phyloP scores from a whole-genome alignment of 2,797 vertebrate genomes.

The Anabacerthia variegaticeps region DNA sequence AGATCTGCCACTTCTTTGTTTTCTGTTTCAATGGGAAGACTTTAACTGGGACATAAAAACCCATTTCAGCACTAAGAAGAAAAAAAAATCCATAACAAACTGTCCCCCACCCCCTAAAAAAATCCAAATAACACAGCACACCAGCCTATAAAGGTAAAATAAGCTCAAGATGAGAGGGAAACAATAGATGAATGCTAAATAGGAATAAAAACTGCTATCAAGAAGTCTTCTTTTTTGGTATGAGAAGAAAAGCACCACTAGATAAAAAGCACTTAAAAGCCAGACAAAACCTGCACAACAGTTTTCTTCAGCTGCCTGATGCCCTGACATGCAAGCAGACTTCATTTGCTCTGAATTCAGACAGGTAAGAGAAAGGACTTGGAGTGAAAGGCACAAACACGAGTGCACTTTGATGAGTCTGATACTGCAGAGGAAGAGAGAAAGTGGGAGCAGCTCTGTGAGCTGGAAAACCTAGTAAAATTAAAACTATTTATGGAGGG shows the following conservation, averaged over 20 bases:
- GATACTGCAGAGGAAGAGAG: neutral
- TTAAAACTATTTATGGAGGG: neutral
- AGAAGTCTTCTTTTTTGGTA: neutral
- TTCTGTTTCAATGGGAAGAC: neutral
- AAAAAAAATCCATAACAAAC: neutral
- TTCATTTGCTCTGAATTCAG: neutral
- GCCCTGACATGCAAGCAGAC: neutral
- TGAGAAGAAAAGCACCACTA: neutral
- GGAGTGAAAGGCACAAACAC: neutral
- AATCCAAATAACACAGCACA: neutral
- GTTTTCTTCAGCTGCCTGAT: neutral
- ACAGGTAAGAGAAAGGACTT: neutral
- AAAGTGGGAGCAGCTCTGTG: neutral
- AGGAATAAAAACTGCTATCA: neutral
- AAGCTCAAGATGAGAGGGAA: neutral
- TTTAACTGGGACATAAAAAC: neutral
- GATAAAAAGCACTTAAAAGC: neutral
- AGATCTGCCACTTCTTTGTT: neutral
- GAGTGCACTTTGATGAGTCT: neutral
- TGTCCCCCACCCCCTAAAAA: fast-evolving
- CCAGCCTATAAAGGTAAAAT: neutral
- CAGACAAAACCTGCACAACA: neutral
- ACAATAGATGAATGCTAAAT: neutral
- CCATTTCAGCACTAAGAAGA: neutral
- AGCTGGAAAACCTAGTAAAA: neutral